These are phyloP conservation scores for Listronotus oregonensis DNA, from an alignment of 1,140 invertebrate genomes.

Conservation along the genomic window DNA sequence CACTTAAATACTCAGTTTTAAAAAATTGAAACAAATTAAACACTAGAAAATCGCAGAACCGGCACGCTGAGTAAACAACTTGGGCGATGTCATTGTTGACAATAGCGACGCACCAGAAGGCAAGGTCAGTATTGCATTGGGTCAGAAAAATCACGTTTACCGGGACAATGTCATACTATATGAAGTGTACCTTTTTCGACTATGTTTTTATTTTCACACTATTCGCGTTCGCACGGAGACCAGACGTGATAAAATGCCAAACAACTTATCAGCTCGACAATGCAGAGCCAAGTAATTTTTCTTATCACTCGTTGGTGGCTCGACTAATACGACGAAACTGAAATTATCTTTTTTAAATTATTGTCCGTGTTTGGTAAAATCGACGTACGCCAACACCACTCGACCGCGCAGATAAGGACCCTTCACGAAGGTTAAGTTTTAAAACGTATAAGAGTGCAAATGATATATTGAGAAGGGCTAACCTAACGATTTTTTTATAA, in stretches of 20 bases:
- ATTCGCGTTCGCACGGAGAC: slow-evolving; percentile 3
- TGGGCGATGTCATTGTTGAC: slow-evolving; percentile 15
- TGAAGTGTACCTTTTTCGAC: background rate
- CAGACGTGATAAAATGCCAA: slow-evolving; percentile 34
- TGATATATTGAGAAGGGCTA: background rate
- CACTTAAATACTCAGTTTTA: background rate
- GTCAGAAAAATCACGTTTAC: slow-evolving; percentile 1
- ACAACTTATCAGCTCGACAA: slow-evolving; percentile 22
- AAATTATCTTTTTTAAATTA: slow-evolving; percentile 34
- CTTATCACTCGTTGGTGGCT: slow-evolving; percentile 32
- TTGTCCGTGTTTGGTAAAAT: slow-evolving; percentile 23
- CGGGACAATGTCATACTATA: background rate
- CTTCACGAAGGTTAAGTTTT: background rate
- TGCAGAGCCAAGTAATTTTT: slow-evolving; percentile 34
- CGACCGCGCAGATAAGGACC: slow-evolving; percentile 29
- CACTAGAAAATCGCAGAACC: background rate
- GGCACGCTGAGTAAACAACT: background rate
- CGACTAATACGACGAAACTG: slow-evolving; percentile 33
- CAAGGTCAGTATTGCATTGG: slow-evolving; percentile 3
- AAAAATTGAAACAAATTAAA: background rate
- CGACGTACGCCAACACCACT: slow-evolving; percentile 13
- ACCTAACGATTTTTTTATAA: too few species aligned
- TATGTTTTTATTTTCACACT: background rate
- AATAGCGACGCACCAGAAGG: background rate
- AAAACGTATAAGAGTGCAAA: background rate